phyloP scores from a whole-genome alignment of 2,888 invertebrate genomes.

The Archaeoteleia sp. region DNA sequence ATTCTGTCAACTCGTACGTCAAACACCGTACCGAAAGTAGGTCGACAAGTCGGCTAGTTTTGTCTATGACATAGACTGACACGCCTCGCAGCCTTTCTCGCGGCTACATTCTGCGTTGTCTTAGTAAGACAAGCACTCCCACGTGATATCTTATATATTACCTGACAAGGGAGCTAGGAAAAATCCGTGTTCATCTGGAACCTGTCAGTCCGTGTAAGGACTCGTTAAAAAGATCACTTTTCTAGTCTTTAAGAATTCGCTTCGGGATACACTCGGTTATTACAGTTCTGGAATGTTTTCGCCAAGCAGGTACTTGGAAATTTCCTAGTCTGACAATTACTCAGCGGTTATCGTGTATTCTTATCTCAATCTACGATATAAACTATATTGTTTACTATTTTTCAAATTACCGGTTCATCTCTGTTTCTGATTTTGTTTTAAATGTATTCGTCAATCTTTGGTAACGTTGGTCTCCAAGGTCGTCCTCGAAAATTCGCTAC shows the following conservation, averaged over 20 bases:
- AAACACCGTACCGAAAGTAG: no score
- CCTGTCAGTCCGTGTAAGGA: conserved; percentile 29
- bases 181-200: conserved; percentile 29
- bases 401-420: no score
- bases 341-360: conserved; percentile 6
- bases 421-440: not conserved
- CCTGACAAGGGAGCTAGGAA: conserved; percentile 11
- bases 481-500: no score
- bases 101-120: conserved; percentile 44
- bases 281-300: no score
- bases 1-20: no score
- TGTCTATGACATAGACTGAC: conserved; percentile 43
- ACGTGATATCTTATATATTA: conserved; percentile 21
- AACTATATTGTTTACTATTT: not conserved
- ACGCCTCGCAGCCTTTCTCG: conserved; percentile 50
- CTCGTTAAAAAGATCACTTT: conserved; percentile 27
- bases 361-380: conserved; percentile 8
- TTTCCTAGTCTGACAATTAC: conserved; percentile 5
- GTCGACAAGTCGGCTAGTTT: conserved; percentile 40
- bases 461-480: no score
- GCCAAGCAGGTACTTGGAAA: no score
- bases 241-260: not conserved
- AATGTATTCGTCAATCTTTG: no score
- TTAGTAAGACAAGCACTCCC: conserved; percentile 39
- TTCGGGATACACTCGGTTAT: not conserved